phyloP scores from a whole-genome alignment of 2,888 invertebrate species.

The Cephonodes hylas region DNA sequence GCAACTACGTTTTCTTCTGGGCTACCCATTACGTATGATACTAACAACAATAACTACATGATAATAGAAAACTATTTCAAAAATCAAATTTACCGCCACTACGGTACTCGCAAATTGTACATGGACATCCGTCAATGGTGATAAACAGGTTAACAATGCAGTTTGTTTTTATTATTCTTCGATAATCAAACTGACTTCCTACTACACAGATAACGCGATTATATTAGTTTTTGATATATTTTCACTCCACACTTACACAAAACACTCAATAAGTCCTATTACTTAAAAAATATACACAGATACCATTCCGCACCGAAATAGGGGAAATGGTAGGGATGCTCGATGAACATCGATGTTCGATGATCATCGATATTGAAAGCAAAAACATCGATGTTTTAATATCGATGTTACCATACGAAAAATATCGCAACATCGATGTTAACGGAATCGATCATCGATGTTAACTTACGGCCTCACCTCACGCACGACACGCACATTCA shows the following conservation, averaged over 20 bases:
- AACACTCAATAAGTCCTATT: conserved; percentile 32
- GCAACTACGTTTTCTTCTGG: conserved; percentile 58
- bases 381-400: too few species aligned
- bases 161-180: conserved; percentile 46
- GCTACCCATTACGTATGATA: conserved; percentile 63
- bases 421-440: too few species aligned
- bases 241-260: conserved; percentile 36
- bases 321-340: too few species aligned
- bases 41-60: conserved; percentile 42
- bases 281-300: conserved; percentile 36
- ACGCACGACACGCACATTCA: too few species aligned
- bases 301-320: conserved; percentile 42
- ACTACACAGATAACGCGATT: conserved; percentile 20
- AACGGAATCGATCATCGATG: too few species aligned
- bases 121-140: conserved; percentile 79
- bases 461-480: too few species aligned
- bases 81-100: conserved; percentile 79
- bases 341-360: too few species aligned
- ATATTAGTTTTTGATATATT: conserved; percentile 21
- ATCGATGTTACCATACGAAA: too few species aligned
- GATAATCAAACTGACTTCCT: conserved; percentile 21
- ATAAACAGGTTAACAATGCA: conserved; percentile 76
- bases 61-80: conserved; percentile 45
- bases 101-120: conserved; percentile 70
- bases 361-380: too few species aligned